Evolutionary conservation across 1,140 invertebrate species (phyloP), one percentile per base, ranked within the genome.

Genomic region (Gyrodactylus bullatarudis): DNA sequence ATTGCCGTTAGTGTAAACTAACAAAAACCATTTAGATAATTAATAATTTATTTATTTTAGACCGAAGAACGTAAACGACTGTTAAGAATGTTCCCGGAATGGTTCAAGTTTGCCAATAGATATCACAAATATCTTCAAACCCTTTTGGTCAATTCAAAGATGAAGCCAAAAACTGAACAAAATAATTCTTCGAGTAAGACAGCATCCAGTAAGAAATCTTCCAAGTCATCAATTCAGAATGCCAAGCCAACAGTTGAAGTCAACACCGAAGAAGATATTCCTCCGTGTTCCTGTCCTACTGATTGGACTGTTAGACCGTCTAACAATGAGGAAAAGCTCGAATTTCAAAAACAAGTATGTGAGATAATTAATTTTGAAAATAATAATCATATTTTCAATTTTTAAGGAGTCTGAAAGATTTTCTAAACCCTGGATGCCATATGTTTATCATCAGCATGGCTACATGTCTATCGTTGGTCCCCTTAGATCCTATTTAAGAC

Each of bases 381-480:
- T n/a, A n/a, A n/a, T n/a, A n/a, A n/a, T n/a, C n/a, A n/a, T n/a
- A n/a, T n/a, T n/a, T n/a, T 1, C 21, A 70, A 74, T 34, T 74
- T 76, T 79, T 16, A 80, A 87, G 82, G 87, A 87, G 79, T 79
- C 83, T 25, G 78, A 84, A 76, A 81, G 88, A 23, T 91, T 89
- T 79, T 85, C 87, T 71, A 86, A 87, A 75, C 89, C 89, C 1
- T 87, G 89, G 77, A 86, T 86, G 77, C 86, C 88, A 0, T 92
- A 88, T 77, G 89, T 88, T 0, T 91, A 88, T 78, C 82, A 84
- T 26, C 84, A 88, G 83, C 87, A 91, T 80, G 86, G 87, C 0
- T 90, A 89, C 77, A 86, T 88, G 75, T 87, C 87, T 27, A 87
- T 90, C 22, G 89, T 92, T 0, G 89, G 89, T 0, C 89, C 89